Percentiles rank a stretch among this genome's conserved stretches.
Conservation (phyloP, 1,140 invertebrate species). For the Drosophila melanica region DNA sequence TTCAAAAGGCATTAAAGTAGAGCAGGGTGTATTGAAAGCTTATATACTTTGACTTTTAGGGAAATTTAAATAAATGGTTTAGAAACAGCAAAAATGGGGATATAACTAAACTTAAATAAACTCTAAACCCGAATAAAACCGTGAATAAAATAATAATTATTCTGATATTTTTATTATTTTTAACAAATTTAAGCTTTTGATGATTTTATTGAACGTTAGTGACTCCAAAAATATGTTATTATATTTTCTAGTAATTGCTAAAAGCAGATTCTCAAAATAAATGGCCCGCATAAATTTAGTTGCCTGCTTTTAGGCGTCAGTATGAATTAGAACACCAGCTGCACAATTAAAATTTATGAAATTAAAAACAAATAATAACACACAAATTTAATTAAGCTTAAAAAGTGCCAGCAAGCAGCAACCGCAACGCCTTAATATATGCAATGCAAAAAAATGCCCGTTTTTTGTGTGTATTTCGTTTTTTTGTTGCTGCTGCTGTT, state of each 20-base stretch:
- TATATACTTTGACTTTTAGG: background rate
- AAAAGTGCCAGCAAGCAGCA: conserved; percentile 27
- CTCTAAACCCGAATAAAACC: too few species aligned
- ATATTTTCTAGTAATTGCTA: too few species aligned
- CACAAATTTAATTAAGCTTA: conserved; percentile 57
- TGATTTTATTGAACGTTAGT: too few species aligned
- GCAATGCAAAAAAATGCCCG: conserved; percentile 1
- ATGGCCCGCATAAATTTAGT: too few species aligned
- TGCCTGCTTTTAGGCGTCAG: conserved; percentile 3
- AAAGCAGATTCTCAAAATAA: too few species aligned
- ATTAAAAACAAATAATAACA: conserved; percentile 67
- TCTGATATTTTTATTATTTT: too few species aligned
- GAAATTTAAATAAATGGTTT: background rate
- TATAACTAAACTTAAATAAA: too few species aligned
- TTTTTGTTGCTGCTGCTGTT: background rate
- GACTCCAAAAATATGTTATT: too few species aligned
- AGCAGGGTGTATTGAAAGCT: background rate
- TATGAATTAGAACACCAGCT: conserved; percentile 38
- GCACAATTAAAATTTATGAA: conserved; percentile 66
- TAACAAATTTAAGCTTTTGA: too few species aligned
- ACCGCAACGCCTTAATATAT: conserved; percentile 5
- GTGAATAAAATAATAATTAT: too few species aligned
- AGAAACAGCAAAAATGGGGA: too few species aligned
- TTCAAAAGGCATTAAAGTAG: conserved; percentile 12
- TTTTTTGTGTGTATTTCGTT: background rate